These are phyloP conservation scores for Zoanthus sansibaricus DNA, from an alignment of 92 coral and sea anemone species.

Conservation along the genomic window DNA sequence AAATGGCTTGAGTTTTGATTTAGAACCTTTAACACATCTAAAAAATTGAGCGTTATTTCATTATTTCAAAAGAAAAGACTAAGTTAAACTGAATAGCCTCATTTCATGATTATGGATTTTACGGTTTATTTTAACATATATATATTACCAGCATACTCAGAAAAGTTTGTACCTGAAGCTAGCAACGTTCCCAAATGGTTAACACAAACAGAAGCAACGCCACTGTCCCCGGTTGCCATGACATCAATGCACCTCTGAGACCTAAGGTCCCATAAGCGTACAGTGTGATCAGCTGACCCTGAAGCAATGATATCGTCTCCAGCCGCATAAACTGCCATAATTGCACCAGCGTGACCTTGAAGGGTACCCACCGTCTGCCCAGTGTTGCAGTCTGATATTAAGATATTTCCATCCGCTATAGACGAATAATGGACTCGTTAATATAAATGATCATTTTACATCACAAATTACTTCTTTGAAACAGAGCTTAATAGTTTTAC, in stretches of 20 bases:
- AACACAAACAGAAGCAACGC: constrained; percentile 94
- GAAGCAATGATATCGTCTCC: constrained; percentile 92
- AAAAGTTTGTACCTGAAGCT: constrained; percentile 74
- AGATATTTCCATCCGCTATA: constrained; percentile 86
- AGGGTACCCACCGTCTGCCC: constrained; percentile 92
- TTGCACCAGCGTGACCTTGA: constrained; percentile 87
- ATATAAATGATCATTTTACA: neutral
- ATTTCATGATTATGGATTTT: no score
- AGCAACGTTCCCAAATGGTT: constrained; percentile 77
- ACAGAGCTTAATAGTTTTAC: no score
- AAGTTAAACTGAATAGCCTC: no score
- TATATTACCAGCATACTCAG: neutral
- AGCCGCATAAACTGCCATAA: constrained; percentile 94
- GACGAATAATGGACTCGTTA: neutral
- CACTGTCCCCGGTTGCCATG: constrained; percentile 90
- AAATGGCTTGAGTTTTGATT: no score
- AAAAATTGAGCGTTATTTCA: no score
- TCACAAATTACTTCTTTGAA: no score
- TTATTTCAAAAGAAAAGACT: no score
- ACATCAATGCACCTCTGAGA: constrained; percentile 93
- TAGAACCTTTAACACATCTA: no score
- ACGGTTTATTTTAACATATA: neutral
- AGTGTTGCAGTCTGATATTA: constrained; percentile 88
- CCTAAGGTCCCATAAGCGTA: constrained; percentile 96
- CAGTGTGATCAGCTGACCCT: constrained; percentile 97